A percentile compares a stretch with the other conserved stretches of the same genome.
phyloP scores from a whole-genome alignment of 1,140 invertebrate species.

The Chymomyza costata region DNA sequence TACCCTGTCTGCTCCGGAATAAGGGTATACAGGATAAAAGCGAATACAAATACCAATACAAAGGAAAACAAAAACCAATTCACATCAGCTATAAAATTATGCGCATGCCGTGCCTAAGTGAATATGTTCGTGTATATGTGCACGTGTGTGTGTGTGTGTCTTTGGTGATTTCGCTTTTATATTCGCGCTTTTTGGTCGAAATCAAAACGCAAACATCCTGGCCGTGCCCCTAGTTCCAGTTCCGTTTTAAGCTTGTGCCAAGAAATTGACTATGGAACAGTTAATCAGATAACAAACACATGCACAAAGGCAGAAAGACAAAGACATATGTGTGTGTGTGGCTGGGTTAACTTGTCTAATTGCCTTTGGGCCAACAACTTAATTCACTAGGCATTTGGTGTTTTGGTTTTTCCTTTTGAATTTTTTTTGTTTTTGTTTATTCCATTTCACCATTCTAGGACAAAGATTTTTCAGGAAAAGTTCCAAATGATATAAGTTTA shows the following conservation, averaged over 20 bases:
- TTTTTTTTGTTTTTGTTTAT: too few species aligned
- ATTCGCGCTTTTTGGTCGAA: slow-evolving; percentile 27
- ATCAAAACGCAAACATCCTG: slow-evolving; percentile 62
- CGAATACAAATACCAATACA: too few species aligned
- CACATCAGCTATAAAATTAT: slow-evolving; percentile 1
- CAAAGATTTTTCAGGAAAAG: too few species aligned
- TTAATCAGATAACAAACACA: slow-evolving; percentile 59
- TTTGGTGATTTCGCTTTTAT: slow-evolving; percentile 12
- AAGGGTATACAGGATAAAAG: too few species aligned
- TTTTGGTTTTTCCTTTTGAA: too few species aligned
- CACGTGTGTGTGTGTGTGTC: slow-evolving; percentile 1
- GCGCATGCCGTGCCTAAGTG: slow-evolving; percentile 4
- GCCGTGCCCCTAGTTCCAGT: slow-evolving; percentile 58
- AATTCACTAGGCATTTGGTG: slow-evolving; percentile 42
- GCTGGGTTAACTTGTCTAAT: slow-evolving; percentile 45
- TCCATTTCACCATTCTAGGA: too few species aligned
- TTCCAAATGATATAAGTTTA: too few species aligned
- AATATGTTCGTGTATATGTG: slow-evolving; percentile 18
- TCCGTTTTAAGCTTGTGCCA: slow-evolving; percentile 30
- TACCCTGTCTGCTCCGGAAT: too few species aligned
- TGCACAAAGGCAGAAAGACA: slow-evolving; percentile 8
- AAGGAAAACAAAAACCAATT: too few species aligned
- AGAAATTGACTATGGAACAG: slow-evolving; percentile 47
- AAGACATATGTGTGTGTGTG: slow-evolving; percentile 1
- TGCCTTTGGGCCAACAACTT: slow-evolving; percentile 57